Evolutionary conservation across 2,797 vertebrate species (phyloP).

Genomic region (Anguilla anguilla): DNA sequence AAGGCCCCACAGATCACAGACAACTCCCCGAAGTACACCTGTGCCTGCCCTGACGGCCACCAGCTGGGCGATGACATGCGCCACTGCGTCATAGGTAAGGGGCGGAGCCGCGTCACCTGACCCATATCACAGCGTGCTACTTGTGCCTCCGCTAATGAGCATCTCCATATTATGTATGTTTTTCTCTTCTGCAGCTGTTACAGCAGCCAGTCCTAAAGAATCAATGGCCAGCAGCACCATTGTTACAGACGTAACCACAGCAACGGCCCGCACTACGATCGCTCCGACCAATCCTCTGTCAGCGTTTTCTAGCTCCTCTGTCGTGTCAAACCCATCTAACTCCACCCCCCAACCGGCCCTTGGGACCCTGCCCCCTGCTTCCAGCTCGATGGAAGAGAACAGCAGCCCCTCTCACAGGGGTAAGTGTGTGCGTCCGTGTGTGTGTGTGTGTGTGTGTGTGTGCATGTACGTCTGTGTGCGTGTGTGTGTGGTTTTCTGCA

Average conservation of each 20-base stretch:
- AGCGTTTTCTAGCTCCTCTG: conserved; percentile 41
- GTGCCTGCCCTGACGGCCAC: conserved; percentile 90
- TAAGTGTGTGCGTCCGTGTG: conserved; percentile 64
- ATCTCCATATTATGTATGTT: conserved; percentile 34
- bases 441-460: neutral
- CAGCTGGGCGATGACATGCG: conserved; percentile 92
- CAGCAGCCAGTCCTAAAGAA: conserved; percentile 40
- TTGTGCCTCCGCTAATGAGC: neutral
- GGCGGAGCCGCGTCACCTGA: neutral
- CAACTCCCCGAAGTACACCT: conserved; percentile 93
- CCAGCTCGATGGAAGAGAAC: conserved; percentile 68
- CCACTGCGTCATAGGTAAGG: conserved; percentile 85
- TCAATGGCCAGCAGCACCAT: conserved; percentile 19
- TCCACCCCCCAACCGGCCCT: conserved; percentile 37
- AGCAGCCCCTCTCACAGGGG: conserved; percentile 92
- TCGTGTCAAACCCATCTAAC: conserved; percentile 57
- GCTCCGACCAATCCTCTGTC: conserved; percentile 53
- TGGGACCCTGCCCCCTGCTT: conserved; percentile 52
- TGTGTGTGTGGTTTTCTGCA: neutral
- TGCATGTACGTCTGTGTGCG: neutral
- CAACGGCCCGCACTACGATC: neutral
- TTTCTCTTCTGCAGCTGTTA: neutral
- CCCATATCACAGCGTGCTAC: neutral
- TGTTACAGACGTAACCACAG: conserved; percentile 44
- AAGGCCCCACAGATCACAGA: conserved; percentile 91